Conservation (phyloP, 2,113 vertebrate species). For the Patagioenas fasciata region DNA sequence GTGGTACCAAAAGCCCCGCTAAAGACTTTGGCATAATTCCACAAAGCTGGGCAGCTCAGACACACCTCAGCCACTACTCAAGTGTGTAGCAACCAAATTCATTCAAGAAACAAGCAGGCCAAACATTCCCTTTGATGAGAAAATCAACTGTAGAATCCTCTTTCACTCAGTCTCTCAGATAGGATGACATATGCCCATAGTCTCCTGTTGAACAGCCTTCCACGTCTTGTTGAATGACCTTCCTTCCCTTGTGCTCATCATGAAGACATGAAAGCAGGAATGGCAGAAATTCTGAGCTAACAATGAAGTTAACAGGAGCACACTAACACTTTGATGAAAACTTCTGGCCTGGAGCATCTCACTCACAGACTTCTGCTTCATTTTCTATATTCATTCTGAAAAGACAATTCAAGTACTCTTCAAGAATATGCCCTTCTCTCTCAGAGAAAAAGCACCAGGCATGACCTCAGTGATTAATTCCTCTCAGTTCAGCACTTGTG, state of each 20-base stretch:
- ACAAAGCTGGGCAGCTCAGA: background rate
- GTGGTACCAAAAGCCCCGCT: background rate
- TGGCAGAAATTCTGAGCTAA: background rate
- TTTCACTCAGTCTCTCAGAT: background rate
- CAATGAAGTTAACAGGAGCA: background rate
- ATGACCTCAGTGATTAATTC: background rate
- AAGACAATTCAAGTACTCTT: background rate
- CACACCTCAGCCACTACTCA: background rate
- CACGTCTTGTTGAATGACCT: background rate
- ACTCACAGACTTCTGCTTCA: background rate
- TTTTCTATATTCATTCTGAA: background rate
- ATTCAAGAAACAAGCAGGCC: background rate
- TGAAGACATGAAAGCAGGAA: background rate
- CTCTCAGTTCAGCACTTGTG: background rate
- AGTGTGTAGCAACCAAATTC: background rate
- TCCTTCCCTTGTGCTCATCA: background rate
- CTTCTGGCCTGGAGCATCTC: background rate
- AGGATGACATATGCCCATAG: background rate
- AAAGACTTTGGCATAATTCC: background rate
- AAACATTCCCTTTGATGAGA: background rate
- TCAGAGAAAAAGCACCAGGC: background rate
- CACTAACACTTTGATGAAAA: background rate
- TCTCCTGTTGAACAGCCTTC: background rate
- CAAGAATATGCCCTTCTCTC: background rate
- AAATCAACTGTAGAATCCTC: background rate